These are phyloP conservation scores for Neotoxoptera formosana DNA, from an alignment of 1,140 invertebrate genomes.

Conservation along the genomic window DNA sequence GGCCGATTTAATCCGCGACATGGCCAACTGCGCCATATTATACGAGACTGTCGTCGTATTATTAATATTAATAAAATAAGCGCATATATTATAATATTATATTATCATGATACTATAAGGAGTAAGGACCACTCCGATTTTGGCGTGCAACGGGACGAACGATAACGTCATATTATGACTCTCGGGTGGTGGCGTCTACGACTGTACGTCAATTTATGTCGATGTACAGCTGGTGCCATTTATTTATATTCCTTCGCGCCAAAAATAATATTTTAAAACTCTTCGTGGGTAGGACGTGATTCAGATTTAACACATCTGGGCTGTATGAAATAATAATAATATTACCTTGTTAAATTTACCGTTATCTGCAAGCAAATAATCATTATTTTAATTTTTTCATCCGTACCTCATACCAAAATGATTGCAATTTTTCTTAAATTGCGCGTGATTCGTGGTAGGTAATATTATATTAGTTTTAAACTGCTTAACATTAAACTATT, in stretches of 20 bases:
- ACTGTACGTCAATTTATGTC: neutral
- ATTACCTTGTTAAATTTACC: neutral
- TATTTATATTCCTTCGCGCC: neutral
- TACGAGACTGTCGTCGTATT: neutral
- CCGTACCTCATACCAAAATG: too few relatives aligned
- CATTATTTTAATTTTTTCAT: too few relatives aligned
- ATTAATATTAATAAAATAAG: slow-evolving; percentile 10
- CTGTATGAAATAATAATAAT: neutral
- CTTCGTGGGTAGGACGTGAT: neutral
- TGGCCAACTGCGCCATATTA: too few relatives aligned
- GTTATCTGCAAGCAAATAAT: neutral
- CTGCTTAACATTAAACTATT: too few relatives aligned
- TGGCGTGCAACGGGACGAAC: neutral
- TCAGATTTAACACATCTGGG: too few relatives aligned
- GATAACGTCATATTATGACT: neutral
- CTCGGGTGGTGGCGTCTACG: too few relatives aligned
- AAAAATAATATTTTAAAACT: too few relatives aligned
- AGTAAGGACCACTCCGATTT: neutral
- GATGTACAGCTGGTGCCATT: neutral
- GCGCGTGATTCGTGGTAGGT: too few relatives aligned
- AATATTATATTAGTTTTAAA: too few relatives aligned
- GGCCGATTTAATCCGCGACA: slow-evolving; percentile 20
- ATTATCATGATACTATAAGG: neutral
- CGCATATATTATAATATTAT: neutral
- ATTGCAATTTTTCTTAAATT: too few relatives aligned